Base-by-base conservation (phyloP, 2,113 vertebrate genomes). In the Odocoileus hemionus region DNA sequence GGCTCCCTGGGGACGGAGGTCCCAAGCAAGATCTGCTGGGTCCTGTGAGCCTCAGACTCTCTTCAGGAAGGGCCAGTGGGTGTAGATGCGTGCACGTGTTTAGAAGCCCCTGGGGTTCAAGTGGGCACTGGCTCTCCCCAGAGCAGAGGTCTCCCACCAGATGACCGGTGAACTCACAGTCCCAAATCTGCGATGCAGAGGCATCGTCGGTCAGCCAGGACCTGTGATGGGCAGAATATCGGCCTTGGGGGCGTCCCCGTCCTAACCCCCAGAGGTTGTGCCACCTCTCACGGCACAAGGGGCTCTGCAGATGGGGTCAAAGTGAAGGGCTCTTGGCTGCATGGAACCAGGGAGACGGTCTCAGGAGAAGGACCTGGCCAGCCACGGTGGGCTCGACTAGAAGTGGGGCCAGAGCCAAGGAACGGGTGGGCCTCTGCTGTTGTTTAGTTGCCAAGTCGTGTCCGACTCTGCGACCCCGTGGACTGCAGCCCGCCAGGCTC, bases 21-120 rank as follows among this genome's bases (percentile, higher is more conserved):
- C 79, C 45, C 9, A 33, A n/a, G 25, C 82, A 91, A 45, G 47
- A 5, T 45, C 17, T 25, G 1, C 21, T 36, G 61, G 33, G 17
- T 39, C 28, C 3, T 28, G 2, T 0, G 16, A 76, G 76, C 36
- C 47, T 70, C 1, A 1, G 7, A 57, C 7, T 84, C 55, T 16
- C 76, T 55, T 47, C 21, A 17, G 45, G 54, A 25, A 13, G 6
- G 12, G 28, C 50, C 10, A 2, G 15, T 3, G 30, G 25, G 76
- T 30, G 3, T 30, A 78, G 52, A 26, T 3, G 28, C 1, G 1
- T 9, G 21, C 39, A 6, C 4, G 30, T 4, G 36, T 30, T 26
- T 17, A 61, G 67, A 0, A 28, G 55, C 33, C 33, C 13, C n/a
- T 25, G 33, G 12, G 23, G 50, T 36, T 25, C 57, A 10, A 10